phyloP scores from a whole-genome alignment of 2,113 vertebrate species.

The Egretta garzetta region DNA sequence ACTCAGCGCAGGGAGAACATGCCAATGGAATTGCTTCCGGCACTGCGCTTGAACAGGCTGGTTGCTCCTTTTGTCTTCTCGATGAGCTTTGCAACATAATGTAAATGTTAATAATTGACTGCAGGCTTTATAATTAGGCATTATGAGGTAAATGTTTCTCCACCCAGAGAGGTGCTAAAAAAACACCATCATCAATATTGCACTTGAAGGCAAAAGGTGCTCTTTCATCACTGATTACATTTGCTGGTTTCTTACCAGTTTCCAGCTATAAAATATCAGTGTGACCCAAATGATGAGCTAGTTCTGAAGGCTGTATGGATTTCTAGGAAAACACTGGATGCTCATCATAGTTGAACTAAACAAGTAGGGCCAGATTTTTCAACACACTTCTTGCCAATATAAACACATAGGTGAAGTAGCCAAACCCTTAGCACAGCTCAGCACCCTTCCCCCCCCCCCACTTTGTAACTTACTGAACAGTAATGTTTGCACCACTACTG shows the following conservation, averaged over 20 bases:
- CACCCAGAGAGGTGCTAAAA: conserved; percentile 45
- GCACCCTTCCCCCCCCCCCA: no score
- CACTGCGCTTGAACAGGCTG: conserved; percentile 38
- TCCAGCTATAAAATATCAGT: background rate
- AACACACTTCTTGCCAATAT: background rate
- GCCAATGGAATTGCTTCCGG: conserved; percentile 35
- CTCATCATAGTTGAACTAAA: background rate
- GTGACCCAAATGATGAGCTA: background rate
- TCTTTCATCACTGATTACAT: background rate
- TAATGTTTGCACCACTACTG: background rate
- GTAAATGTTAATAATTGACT: conserved; percentile 43
- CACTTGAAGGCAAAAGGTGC: background rate
- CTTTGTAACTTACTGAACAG: background rate
- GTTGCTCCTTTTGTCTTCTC: conserved; percentile 54
- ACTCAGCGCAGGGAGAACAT: conserved; percentile 1
- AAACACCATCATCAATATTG: background rate
- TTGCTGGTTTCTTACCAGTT: background rate
- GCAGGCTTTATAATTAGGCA: conserved; percentile 59
- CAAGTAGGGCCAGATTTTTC: background rate
- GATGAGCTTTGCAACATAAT: conserved; percentile 58
- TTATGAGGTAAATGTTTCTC: conserved; percentile 36
- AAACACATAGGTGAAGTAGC: background rate
- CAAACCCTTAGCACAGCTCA: background rate
- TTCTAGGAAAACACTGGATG: background rate
- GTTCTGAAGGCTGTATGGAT: background rate